Evolutionary conservation across 2,113 vertebrate genomes (phyloP), one percentile per base, ranked within the genome.

Genomic region (Penelope pileata): DNA sequence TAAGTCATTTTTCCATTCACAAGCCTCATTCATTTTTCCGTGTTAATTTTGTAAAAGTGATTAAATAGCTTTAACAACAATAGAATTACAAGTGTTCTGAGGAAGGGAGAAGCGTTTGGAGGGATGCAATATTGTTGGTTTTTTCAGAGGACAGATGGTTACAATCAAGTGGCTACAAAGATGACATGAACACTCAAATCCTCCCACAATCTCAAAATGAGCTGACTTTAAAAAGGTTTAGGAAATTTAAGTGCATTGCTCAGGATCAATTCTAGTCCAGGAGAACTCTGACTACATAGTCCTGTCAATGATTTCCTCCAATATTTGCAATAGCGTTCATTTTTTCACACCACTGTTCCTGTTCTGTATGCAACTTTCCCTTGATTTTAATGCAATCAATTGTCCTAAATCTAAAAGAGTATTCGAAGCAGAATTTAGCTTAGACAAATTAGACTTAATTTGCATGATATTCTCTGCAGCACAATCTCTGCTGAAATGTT

Each of bases 351-450:
- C 62, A 69, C 15, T 34, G 30, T 29, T 92, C 18, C 58, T 12
- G 43, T 94, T 87, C 66, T 50, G 7, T 62, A 74, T 73, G n/a
- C 14, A 94, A 56, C 54, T 80, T n/a, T 68, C 58, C 27, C 69
- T 64, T 86, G 50, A 82, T 91, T 73, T 89, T 92, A 69, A 36
- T 58, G 42, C 24, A 82, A 91, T 91, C 81, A 84, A 73, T 92
- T 79, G 36, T 54, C 50, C 63, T 70, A 85, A 91, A 94, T 87
- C 36, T 69, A 89, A 82, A 92, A 23, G 48, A 43, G 45, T 45
- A 54, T 10, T 89, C 63, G 74, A 93, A 93, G 75, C 13, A 54
- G 30, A 92, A 62, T 69, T 91, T 68, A 89, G 85, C 72, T 70
- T 82, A 45, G 40, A 73, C 27, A 83, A 83, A 79, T 85, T 32